Conservation (phyloP, 2,113 vertebrate genomes). For the Etia nguti region DNA sequence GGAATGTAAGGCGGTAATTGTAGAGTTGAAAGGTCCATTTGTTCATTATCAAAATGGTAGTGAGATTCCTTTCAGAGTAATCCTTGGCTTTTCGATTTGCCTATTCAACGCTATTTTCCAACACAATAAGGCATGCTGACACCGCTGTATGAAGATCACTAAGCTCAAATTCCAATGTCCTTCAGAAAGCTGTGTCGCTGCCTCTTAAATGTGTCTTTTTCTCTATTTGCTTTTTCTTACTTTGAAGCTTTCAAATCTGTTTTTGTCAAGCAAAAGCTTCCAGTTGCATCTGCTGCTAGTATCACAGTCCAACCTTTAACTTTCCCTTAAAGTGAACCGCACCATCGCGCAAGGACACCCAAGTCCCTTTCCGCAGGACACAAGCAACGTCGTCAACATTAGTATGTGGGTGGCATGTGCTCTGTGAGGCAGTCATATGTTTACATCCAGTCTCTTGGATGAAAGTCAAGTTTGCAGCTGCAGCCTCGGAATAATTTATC, state of each 20-base stretch:
- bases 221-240: background rate
- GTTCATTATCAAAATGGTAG: constrained; percentile 6
- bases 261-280: background rate
- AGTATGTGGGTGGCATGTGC: constrained; percentile 61
- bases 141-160: background rate
- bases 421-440: constrained; percentile 56
- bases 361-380: background rate
- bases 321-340: constrained; percentile 18
- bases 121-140: background rate
- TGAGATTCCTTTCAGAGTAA: constrained; percentile 21
- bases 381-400: constrained; percentile 19
- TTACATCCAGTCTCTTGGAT: constrained; percentile 73
- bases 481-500: constrained; percentile 76
- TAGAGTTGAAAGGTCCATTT: constrained; percentile 41
- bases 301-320: background rate
- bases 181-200: background rate
- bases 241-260: background rate
- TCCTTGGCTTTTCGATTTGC: constrained; percentile 26
- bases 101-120: constrained; percentile 5
- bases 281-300: background rate
- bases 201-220: background rate
- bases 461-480: constrained; percentile 81
- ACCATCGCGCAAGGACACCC: background rate
- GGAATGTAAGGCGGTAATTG: constrained; percentile 28
- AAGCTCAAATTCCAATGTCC: background rate